phyloP scores from a whole-genome alignment of 2,113 vertebrate species.

The Rhinolophus ferrumequinum region DNA sequence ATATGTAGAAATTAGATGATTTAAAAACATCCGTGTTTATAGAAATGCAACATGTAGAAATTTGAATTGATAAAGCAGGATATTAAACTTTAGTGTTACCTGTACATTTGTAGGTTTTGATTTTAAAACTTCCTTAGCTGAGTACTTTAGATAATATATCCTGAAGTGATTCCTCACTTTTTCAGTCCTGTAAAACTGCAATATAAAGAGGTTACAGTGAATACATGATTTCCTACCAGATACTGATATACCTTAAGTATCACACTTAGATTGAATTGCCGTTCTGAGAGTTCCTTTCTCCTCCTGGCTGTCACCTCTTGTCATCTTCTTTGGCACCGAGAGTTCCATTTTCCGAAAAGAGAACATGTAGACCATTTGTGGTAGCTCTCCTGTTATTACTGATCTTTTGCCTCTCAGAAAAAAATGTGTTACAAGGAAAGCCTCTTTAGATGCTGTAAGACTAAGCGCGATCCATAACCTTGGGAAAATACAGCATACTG shows the following conservation, averaged over 20 bases:
- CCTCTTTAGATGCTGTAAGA: background rate
- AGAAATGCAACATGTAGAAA: background rate
- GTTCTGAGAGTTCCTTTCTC: background rate
- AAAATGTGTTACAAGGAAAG: background rate
- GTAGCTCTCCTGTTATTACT: background rate
- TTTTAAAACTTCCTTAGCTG: background rate
- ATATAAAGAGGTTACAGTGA: background rate
- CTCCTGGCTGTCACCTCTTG: background rate
- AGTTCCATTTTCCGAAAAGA: background rate
- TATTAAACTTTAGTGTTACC: background rate
- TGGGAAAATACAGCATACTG: background rate
- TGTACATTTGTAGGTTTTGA: background rate
- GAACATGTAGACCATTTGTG: background rate
- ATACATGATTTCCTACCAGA: background rate
- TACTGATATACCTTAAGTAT: background rate
- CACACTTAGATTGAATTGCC: background rate
- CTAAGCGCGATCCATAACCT: background rate
- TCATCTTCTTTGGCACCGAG: background rate
- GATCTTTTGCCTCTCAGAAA: background rate
- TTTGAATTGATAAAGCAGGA: conserved; percentile 6
- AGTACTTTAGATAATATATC: background rate
- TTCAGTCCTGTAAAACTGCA: background rate
- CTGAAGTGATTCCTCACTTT: background rate
- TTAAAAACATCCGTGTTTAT: background rate
- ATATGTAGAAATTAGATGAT: background rate